A percentile compares a stretch with the other conserved stretches of the same genome.
Evolutionary conservation across 2,888 invertebrate species (phyloP).

Genomic region (Lithophane leautieri): DNA sequence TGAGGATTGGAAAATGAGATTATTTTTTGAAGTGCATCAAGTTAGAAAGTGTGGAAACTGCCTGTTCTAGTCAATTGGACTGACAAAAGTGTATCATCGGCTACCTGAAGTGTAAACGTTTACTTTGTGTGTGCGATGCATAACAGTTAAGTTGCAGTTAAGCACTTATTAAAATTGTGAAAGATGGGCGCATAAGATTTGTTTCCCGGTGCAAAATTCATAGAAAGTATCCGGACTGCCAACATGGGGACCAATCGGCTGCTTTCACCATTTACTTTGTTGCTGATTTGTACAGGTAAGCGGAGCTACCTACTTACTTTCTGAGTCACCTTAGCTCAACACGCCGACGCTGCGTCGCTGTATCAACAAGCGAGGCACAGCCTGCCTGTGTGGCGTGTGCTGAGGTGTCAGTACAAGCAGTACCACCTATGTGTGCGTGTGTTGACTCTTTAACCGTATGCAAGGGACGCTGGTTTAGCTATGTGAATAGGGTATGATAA

Average conservation of each 20-base stretch:
- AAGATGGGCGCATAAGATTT: constrained; percentile 85
- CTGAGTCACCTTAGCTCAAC: constrained; percentile 82
- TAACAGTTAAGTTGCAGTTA: constrained; percentile 82
- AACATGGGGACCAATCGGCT: constrained; percentile 85
- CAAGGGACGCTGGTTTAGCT: constrained; percentile 65
- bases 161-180: constrained; percentile 77
- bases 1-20: constrained; percentile 80
- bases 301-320: constrained; percentile 82
- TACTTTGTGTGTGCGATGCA: constrained; percentile 74
- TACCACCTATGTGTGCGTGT: constrained; percentile 69
- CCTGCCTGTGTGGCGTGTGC: constrained; percentile 62
- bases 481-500: constrained; percentile 59
- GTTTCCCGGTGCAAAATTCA: constrained; percentile 76
- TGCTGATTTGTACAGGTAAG: constrained; percentile 89
- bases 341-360: constrained; percentile 73
- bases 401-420: constrained; percentile 49
- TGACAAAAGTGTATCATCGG: constrained; percentile 69
- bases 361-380: constrained; percentile 71
- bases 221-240: constrained; percentile 82
- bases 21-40: constrained; percentile 72
- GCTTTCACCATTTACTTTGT: constrained; percentile 87
- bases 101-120: constrained; percentile 70
- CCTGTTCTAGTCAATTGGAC: constrained; percentile 61
- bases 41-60: constrained; percentile 70
- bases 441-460: constrained; percentile 68